Base-by-base conservation (phyloP, 2,113 vertebrate genomes). In the Suricata suricatta region DNA sequence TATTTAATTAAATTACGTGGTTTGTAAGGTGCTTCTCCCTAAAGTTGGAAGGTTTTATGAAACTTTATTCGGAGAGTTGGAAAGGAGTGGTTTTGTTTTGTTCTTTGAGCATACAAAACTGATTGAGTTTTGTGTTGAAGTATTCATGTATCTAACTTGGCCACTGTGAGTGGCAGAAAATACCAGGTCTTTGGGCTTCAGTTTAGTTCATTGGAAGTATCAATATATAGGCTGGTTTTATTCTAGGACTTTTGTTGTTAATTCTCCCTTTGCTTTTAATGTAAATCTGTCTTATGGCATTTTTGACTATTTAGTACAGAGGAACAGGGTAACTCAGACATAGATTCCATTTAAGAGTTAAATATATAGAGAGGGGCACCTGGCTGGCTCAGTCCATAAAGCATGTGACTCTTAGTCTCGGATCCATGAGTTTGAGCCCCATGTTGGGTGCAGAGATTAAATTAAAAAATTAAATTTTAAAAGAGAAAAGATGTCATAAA, bases 71-170 rank as follows among this genome's bases (percentile, higher is more conserved):
- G 95, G n/a, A 72, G 47, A 95, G 17, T 38, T 87, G 10, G n/a
- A 91, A 92, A 63, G 88, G 84, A 80, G 25, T 84, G 3, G 60
- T 91, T 33, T 44, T 77, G 7, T 33, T 50, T 50, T 16, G 29
- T 93, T 86, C 90, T 79, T 86, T 60, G 63, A 77, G 31, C 41
- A 87, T 96, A 52, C n/a, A 87, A 94, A 94, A 86, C 38, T 95
- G 44, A 47, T 47, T 47, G 21, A 76, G 68, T 87, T 90, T 89
- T 83, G 3, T 71, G 90, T 44, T 88, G 76, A 76, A 88, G 81
- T 35, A 54, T 82, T 89, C n/a, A 19, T 74, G 3, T 89, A 68
- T 85, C 41, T 63, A 38, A 77, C 27, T 88, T 85, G n/a, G 63
- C 66, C 92, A 27, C 27, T 71, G 15, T 95, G 82, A 84, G 33